Evolutionary conservation across 2,888 invertebrate species (phyloP).

Genomic region (Xestia c-nigrum): DNA sequence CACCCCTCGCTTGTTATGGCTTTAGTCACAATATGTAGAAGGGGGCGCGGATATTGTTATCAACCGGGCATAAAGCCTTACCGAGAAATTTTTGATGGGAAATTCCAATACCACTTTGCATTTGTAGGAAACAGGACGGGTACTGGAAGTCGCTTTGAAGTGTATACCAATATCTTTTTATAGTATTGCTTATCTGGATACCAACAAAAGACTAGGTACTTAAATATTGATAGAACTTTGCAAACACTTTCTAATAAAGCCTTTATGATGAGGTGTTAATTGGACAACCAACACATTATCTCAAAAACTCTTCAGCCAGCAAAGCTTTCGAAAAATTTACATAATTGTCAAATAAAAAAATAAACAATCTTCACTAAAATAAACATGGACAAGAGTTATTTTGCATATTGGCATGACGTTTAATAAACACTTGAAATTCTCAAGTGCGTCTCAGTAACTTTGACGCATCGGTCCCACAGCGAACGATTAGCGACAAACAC

Average conservation of each 20-base stretch:
- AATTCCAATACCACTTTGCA: background rate
- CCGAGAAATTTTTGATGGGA: background rate
- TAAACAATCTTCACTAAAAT: slow-evolving; percentile 25
- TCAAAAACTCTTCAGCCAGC: slow-evolving; percentile 10
- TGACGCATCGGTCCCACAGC: background rate
- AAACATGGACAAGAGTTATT: slow-evolving; percentile 19
- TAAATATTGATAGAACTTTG: slow-evolving; percentile 4
- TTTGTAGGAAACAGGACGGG: background rate
- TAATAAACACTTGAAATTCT: slow-evolving; percentile 34
- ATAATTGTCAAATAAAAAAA: slow-evolving; percentile 40
- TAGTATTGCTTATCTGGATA: background rate
- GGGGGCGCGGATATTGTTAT: background rate
- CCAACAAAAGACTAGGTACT: slow-evolving; percentile 6
- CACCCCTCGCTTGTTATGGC: too few relatives aligned
- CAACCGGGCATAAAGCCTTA: background rate
- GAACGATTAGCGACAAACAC: background rate
- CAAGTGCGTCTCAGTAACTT: slow-evolving; percentile 19
- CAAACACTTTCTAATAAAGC: slow-evolving; percentile 38
- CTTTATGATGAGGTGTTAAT: slow-evolving; percentile 47
- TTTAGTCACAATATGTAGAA: background rate
- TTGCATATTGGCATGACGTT: slow-evolving; percentile 28
- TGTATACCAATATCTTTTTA: background rate
- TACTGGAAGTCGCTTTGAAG: background rate
- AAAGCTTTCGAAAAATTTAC: slow-evolving; percentile 49
- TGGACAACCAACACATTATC: slow-evolving; percentile 18